These are phyloP conservation scores for Thaumatotibia leucotreta DNA, from an alignment of 1,140 invertebrate genomes.

Conservation along the genomic window DNA sequence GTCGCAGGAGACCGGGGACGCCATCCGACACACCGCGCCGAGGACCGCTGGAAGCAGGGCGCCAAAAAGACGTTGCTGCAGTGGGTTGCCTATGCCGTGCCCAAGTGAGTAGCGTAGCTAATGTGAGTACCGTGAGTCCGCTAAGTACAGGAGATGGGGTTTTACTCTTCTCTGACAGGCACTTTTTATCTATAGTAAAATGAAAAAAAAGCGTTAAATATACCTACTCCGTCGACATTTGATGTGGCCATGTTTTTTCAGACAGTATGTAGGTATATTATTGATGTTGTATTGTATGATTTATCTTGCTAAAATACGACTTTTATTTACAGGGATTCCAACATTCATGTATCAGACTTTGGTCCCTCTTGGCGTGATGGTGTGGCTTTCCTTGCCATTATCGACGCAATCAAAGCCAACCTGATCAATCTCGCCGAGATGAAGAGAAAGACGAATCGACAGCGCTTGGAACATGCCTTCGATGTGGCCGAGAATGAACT, in stretches of 20 bases:
- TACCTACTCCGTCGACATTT: too few relatives aligned
- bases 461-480: slow-evolving; percentile 95
- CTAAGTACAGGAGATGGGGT: too few relatives aligned
- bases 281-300: too few relatives aligned
- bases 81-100: slow-evolving; percentile 95
- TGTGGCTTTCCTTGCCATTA: slow-evolving; percentile 95
- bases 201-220: too few relatives aligned
- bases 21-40: slow-evolving; percentile 76
- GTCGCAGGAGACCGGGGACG: too few relatives aligned
- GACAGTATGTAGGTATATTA: too few relatives aligned
- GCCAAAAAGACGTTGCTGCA: slow-evolving; percentile 94
- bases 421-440: slow-evolving; percentile 91
- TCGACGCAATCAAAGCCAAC: slow-evolving; percentile 96
- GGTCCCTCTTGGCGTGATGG: slow-evolving; percentile 98
- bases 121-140: too few relatives aligned
- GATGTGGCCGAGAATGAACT: slow-evolving; percentile 94
- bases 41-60: slow-evolving; percentile 88
- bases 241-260: too few relatives aligned
- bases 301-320: not conserved
- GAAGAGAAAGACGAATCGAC: slow-evolving; percentile 85
- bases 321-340: slow-evolving; percentile 82
- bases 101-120: slow-evolving; percentile 84
- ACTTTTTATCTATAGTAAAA: too few relatives aligned
- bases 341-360: slow-evolving; percentile 95
- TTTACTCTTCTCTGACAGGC: too few relatives aligned